Base-by-base conservation (phyloP, 2,113 vertebrate genomes). In the Ophiodon elongatus region DNA sequence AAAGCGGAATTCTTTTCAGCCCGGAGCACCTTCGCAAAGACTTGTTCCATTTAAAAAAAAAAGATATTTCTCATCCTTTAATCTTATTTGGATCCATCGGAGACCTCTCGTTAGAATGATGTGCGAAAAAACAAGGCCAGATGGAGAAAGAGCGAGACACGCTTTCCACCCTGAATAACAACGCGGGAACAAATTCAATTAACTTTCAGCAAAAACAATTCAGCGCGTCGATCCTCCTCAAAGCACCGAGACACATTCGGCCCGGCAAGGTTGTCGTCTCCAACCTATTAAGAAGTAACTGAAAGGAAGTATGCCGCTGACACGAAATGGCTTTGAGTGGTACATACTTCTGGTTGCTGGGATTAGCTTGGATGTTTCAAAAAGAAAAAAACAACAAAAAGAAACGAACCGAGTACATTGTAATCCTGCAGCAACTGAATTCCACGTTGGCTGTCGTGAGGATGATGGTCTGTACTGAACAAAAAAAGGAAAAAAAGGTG, bases 311-410 rank as follows among this genome's bases (percentile, higher is more conserved):
- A 41, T 71, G 77, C 72, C 57, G 39, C 57, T 31, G 71, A 66
- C 4, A 43, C 0, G 54, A 65, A 64, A 39, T 64, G 63, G 70
- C 67, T 66, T 25, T 45, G 72, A 76, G 57, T 31, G 77, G 57
- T 65, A 54, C 57, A 80, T 73, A 45, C 47, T 84, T 88, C 29
- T 78, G 65, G 74, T 87, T 83, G 88, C 82, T 31, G n/a, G 62
- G 83, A 81, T 86, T 31, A 75, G 59, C 75, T 64, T 25, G 37
- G 31, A 37, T 70, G 17, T 69, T 62, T 8, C n/a, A 10, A 27
- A 8, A 52, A 23, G 41, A 66, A 6, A 62, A 54, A 37, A 21
- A 43, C 21, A 23, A n/a, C n/a, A 10, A 27, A 8, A 52, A 23
- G 41, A 66, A 6, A 62, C 21, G 15, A 85, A 80, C 45, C 54